Conservation (phyloP, 1,140 invertebrate species). For the Theocolax elegans region DNA sequence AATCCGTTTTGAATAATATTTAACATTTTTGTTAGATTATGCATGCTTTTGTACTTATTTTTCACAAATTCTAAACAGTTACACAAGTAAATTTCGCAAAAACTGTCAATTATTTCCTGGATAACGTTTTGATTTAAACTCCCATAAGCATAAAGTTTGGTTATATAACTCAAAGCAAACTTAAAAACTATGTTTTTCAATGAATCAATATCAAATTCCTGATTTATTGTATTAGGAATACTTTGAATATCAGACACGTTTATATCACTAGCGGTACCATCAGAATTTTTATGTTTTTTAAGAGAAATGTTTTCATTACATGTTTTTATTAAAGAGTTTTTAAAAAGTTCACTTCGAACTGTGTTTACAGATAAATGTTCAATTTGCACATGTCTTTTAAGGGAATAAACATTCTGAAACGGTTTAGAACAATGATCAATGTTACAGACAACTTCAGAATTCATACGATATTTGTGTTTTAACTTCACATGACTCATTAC, state of each 20-base stretch:
- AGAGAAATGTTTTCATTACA: too few relatives aligned
- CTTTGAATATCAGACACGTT: too few relatives aligned
- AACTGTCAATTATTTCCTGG: background rate
- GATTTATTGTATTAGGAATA: too few relatives aligned
- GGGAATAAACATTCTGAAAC: background rate
- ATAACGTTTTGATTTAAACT: background rate
- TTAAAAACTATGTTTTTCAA: background rate
- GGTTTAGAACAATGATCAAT: background rate
- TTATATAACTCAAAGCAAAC: background rate
- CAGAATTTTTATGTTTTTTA: too few relatives aligned
- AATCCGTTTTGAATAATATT: constrained; percentile 17
- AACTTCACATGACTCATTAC: background rate
- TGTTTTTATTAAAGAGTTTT: background rate
- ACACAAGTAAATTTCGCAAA: background rate
- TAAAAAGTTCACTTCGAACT: background rate
- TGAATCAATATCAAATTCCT: background rate
- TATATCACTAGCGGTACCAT: too few relatives aligned
- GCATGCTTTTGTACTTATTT: background rate
- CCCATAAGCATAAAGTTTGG: background rate
- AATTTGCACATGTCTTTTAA: background rate
- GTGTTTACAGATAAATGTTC: too few relatives aligned
- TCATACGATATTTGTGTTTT: background rate
- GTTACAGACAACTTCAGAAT: background rate
- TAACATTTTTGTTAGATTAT: background rate
- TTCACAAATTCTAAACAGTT: background rate